Conservation (phyloP, 1,140 invertebrate genomes). For the Bombus turneri region DNA sequence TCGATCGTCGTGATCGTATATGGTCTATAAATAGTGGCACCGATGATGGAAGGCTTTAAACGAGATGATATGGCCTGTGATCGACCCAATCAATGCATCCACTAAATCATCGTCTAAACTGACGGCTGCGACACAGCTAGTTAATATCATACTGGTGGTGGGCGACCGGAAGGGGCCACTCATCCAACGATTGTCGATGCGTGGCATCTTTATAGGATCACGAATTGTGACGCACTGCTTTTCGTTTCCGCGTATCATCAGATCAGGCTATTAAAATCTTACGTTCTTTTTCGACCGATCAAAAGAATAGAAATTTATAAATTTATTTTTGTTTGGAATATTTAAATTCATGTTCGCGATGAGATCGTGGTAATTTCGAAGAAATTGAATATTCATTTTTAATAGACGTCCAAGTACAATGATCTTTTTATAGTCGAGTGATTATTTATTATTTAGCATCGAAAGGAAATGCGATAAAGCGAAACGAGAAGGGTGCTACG, state of each 20-base stretch:
- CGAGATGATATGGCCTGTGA: slow-evolving; percentile 82
- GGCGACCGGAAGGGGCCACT: slow-evolving; percentile 81
- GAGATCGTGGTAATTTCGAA: neutral
- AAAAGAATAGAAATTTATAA: neutral
- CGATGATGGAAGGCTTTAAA: slow-evolving; percentile 81
- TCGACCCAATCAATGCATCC: slow-evolving; percentile 82
- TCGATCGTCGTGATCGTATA: slow-evolving; percentile 74
- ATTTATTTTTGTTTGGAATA: neutral
- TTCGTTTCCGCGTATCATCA: slow-evolving; percentile 54
- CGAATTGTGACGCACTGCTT: slow-evolving; percentile 49
- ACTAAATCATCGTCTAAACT: slow-evolving; percentile 83
- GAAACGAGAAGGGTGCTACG: neutral
- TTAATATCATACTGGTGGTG: slow-evolving; percentile 75
- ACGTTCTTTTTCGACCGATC: neutral
- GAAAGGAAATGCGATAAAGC: neutral
- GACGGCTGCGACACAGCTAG: slow-evolving; percentile 77
- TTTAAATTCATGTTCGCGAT: neutral
- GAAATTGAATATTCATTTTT: neutral
- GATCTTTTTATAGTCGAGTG: neutral
- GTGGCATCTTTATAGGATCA: slow-evolving; percentile 79
- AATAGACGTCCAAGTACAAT: neutral
- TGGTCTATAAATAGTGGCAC: slow-evolving; percentile 80
- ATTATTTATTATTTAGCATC: neutral
- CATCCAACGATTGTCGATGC: slow-evolving; percentile 81
- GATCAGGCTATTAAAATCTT: neutral